Conservation (phyloP, 2,888 invertebrate species). For the Diogma glabrata region DNA sequence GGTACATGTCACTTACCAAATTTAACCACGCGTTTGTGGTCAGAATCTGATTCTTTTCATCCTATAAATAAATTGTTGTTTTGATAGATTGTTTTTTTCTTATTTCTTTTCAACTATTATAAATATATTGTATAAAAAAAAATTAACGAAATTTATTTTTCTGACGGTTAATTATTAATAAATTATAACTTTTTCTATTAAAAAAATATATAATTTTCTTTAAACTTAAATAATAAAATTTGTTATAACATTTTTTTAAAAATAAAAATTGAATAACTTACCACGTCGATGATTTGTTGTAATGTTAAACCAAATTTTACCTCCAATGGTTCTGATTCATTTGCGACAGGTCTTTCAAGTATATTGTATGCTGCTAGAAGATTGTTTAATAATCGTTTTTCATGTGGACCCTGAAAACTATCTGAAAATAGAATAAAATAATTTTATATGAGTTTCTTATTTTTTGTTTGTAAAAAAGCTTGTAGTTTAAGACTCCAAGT, state of each 20-base stretch:
- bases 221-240: slow-evolving; percentile 9
- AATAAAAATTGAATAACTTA: slow-evolving; percentile 42
- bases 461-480: no score
- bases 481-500: no score
- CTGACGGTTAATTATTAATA: no score
- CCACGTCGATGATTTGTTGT: slow-evolving; percentile 92
- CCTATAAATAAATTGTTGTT: slow-evolving; percentile 53
- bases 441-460: no score
- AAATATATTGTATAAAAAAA: not conserved
- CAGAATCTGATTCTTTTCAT: slow-evolving; percentile 98
- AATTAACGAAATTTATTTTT: no score
- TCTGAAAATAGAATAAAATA: slow-evolving; percentile 53
- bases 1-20: slow-evolving; percentile 75
- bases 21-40: slow-evolving; percentile 97
- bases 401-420: slow-evolving; percentile 80
- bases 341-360: slow-evolving; percentile 81
- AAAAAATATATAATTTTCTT: no score
- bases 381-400: slow-evolving; percentile 75
- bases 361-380: slow-evolving; percentile 75
- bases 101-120: not conserved
- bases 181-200: no score
- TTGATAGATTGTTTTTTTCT: not conserved
- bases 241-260: not conserved
- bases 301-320: slow-evolving; percentile 84
- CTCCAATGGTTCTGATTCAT: slow-evolving; percentile 82